A percentile compares a stretch with the other conserved stretches of the same genome.
phyloP scores from a whole-genome alignment of 1,140 invertebrate species.

The Calliphora vicina region DNA sequence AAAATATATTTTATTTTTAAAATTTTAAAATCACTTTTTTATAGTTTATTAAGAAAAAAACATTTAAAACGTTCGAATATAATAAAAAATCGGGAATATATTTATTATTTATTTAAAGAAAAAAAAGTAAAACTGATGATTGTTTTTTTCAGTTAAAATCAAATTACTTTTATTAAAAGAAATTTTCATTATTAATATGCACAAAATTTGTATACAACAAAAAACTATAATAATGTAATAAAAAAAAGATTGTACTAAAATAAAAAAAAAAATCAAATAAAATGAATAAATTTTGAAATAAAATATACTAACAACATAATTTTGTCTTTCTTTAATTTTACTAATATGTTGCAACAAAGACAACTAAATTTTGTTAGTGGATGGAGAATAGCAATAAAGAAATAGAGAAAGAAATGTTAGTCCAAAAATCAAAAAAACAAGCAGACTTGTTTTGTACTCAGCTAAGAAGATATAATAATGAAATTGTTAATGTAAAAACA shows the following conservation, averaged over 20 bases:
- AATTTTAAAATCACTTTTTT: too few relatives aligned
- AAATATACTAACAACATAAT: not conserved
- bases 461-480: not conserved
- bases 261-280: not conserved
- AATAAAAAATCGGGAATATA: too few relatives aligned
- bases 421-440: not conserved
- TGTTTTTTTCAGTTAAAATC: not conserved
- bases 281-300: not conserved
- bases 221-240: not conserved
- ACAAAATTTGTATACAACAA: not conserved
- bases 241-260: not conserved
- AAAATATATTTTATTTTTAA: too few relatives aligned
- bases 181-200: not conserved
- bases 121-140: not conserved
- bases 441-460: not conserved
- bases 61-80: too few relatives aligned
- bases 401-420: slow-evolving; percentile 5
- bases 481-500: too few relatives aligned
- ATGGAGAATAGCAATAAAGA: not conserved
- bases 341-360: not conserved
- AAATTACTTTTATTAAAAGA: slow-evolving; percentile 6
- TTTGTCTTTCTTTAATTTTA: not conserved
- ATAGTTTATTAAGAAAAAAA: too few relatives aligned
- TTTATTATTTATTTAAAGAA: too few relatives aligned
- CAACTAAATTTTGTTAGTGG: not conserved